Evolutionary conservation across 2,113 vertebrate species (phyloP), one percentile per base, ranked within the genome.

Genomic region (Herpailurus yagouaroundi): DNA sequence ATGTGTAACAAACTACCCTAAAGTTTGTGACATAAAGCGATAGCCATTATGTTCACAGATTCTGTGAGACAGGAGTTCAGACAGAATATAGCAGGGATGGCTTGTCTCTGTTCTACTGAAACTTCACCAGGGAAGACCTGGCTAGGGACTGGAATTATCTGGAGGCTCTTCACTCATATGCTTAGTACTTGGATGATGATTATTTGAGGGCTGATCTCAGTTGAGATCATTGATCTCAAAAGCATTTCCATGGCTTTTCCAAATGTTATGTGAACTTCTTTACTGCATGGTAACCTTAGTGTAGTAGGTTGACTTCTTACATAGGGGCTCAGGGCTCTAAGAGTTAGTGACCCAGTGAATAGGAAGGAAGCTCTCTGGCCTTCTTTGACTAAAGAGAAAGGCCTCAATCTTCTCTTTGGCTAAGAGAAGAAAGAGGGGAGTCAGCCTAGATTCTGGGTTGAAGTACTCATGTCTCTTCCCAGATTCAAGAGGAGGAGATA

Each of bases 281-380:
- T 36, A 23, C 7, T 81, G 64, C 1, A 14, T 82, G 7, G 29
- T 10, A 74, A 4, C 71, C 86, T 81, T 25, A 52, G 16, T 80
- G 23, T 74, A 38, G 23, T 31, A 76, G 60, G 50, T 52, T 79
- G 73, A 63, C n/a, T 84, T 92, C 68, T 81, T 81, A 16, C 8
- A 25, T 88, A 50, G 31, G 89, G 21, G n/a, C 50, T 89, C 52
- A 91, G n/a, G 66, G 14, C 33, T 84, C 14, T 9, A 63, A 64
- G 38, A 91, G 57, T 95, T 97, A 68, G 50, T 69, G 36, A 91
- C 87, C 77, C 33, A 86, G 6, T 84, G 83, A 88, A 33, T 84
- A 83, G 82, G 31, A 38, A 82, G 10, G 23, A 92, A 73, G 63
- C 33, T 89, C 1, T 93, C 11, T 92, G 73, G 36, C 36, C 36